A percentile compares a stretch with the other conserved stretches of the same genome.
These are phyloP conservation scores for Pocillopora meandrina DNA, from an alignment of 92 coral and sea anemone species.

Conservation along the genomic window DNA sequence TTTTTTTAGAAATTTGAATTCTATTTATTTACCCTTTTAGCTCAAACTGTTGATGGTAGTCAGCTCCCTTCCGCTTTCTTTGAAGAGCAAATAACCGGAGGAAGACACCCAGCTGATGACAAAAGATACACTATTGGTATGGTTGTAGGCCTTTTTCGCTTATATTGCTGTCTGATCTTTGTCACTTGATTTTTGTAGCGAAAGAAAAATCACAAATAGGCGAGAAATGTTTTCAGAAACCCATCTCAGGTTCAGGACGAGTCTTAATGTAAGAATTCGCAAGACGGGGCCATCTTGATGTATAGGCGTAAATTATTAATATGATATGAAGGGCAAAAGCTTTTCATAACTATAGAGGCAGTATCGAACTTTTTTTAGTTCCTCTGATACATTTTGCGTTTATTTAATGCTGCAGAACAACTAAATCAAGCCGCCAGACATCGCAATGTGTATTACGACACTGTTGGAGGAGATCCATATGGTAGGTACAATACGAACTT, in stretches of 20 bases:
- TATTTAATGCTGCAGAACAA: constrained; percentile 45
- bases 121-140: constrained; percentile 84
- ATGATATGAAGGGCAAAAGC: too few species aligned
- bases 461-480: constrained; percentile 89
- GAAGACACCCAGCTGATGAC: constrained; percentile 79
- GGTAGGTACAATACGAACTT: constrained; percentile 46
- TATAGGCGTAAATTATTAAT: too few species aligned
- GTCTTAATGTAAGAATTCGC: too few species aligned
- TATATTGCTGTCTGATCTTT: background rate
- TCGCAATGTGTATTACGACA: constrained; percentile 87
- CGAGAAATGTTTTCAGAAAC: too few species aligned
- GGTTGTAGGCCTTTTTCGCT: background rate
- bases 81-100: constrained; percentile 48
- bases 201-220: too few species aligned
- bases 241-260: too few species aligned
- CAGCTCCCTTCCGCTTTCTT: constrained; percentile 41
- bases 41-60: background rate
- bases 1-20: too few species aligned
- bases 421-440: constrained; percentile 93
- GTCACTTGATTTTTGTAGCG: too few species aligned
- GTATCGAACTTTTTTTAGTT: background rate
- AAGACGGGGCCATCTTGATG: too few species aligned
- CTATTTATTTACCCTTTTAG: background rate
- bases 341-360: too few species aligned
- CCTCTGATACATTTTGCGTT: background rate